Percentiles rank a stretch among this genome's conserved stretches.
Conservation (phyloP, 2,797 vertebrate species). For the Poeciliopsis paucimaculata region DNA sequence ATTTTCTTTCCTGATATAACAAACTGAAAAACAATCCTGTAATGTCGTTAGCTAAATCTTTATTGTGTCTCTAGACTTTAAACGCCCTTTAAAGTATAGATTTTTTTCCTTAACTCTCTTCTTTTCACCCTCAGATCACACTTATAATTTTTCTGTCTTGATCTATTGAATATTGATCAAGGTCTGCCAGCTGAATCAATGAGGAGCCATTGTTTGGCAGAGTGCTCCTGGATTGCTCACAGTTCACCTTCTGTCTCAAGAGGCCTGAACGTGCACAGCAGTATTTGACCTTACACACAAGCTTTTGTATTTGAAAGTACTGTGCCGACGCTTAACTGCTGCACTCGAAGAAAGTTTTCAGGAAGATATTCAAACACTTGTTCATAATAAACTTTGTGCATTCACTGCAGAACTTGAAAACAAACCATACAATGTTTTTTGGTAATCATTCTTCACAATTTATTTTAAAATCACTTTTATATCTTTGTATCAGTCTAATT, state of each 20-base stretch:
- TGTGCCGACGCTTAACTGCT: background rate
- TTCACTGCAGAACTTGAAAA: background rate
- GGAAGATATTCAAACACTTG: background rate
- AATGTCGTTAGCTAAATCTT: background rate
- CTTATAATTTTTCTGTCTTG: conserved; percentile 39
- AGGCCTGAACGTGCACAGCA: conserved; percentile 30
- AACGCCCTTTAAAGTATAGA: conserved; percentile 9
- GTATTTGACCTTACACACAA: conserved; percentile 12
- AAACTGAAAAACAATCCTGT: background rate
- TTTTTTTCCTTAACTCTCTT: conserved; percentile 25
- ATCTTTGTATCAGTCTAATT: background rate
- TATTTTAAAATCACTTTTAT: background rate
- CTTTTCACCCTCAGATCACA: conserved; percentile 23
- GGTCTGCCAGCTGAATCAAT: conserved; percentile 57
- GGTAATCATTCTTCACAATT: background rate
- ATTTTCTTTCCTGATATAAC: background rate
- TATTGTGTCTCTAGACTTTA: background rate
- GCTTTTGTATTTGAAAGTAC: conserved; percentile 7
- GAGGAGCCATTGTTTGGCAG: conserved; percentile 42
- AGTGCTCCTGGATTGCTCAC: conserved; percentile 58
- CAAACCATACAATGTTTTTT: background rate
- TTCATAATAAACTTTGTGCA: background rate
- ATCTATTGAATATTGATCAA: conserved; percentile 30
- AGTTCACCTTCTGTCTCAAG: conserved; percentile 41
- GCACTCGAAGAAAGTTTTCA: background rate